Evolutionary conservation across 2,113 vertebrate genomes (phyloP), one percentile per base, ranked within the genome.

Genomic region (Rhagologus leucostigma): DNA sequence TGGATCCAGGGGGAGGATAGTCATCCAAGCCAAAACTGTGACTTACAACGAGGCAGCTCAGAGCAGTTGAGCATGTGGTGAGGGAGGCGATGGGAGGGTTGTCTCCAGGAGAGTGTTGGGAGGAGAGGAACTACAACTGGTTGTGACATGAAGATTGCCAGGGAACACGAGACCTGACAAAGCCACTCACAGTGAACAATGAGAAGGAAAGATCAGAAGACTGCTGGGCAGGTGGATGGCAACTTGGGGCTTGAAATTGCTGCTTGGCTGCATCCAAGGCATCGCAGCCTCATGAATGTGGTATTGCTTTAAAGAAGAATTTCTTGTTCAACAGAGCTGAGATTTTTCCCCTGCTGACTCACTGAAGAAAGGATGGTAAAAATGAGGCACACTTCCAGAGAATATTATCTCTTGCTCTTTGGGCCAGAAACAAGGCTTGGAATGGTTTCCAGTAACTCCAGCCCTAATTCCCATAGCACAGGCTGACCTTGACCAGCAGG

Each of bases 391-490:
- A 5, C 11, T 93, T 96, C 87, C 77, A 84, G 87, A 91, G 33
- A 60, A 52, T 68, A 92, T 92, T 91, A 78, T 94, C 77, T 94
- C 17, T 56, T 84, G 44, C 57, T 94, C 23, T 71, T 29, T 57
- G 82, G 87, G 69, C 57, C 78, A 85, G 89, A 76, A 94, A 71
- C 16, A 73, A 79, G 60, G 26, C 64, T 96, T 95, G 95, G 93
- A 92, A 92, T 95, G 44, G 60, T 84, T 95, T 95, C 89, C 94
- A 89, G 89, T 92, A 81, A 93, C 64, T 97, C 64, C 94, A 93
- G 41, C 57, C 32, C 52, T 65, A 89, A 96, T 91, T 96, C 91
- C 86, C 93, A 71, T 35, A 79, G 84, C 80, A 84, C 0, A 0
- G 44, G 32, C 90, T 96, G 96, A 96, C 90, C 95, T 93, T 92